Evolutionary conservation across 2,797 vertebrate genomes (phyloP).

Genomic region (Anguilla anguilla): DNA sequence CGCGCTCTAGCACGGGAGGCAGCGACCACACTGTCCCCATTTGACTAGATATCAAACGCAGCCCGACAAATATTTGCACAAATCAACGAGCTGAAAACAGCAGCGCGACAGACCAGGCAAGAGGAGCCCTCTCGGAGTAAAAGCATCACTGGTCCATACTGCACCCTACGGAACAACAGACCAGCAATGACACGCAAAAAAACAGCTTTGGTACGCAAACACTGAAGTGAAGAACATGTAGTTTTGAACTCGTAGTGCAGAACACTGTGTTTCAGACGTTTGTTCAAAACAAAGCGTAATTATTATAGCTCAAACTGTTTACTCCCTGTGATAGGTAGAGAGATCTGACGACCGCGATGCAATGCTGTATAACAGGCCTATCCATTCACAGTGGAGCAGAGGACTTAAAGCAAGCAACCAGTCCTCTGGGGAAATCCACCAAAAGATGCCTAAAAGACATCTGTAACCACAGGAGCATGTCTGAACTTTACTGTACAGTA

Average conservation of each 20-base stretch:
- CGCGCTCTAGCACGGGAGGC: background rate
- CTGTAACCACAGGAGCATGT: background rate
- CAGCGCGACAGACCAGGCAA: background rate
- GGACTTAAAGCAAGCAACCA: background rate
- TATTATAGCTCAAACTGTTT: background rate
- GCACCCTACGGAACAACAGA: background rate
- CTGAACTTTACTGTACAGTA: background rate
- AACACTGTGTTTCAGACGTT: background rate
- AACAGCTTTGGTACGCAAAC: background rate
- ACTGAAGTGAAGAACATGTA: background rate
- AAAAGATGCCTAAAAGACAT: background rate
- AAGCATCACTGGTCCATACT: background rate
- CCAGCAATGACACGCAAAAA: background rate
- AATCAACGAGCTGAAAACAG: background rate
- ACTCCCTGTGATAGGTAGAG: background rate
- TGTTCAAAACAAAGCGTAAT: background rate
- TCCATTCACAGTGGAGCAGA: background rate
- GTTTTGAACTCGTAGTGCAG: background rate
- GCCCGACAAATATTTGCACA: background rate
- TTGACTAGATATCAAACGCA: background rate
- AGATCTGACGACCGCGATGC: background rate
- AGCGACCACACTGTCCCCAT: background rate
- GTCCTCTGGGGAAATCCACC: background rate
- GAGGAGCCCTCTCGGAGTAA: background rate
- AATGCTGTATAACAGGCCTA: background rate